These are phyloP conservation scores for Monopterus albus DNA, from an alignment of 2,113 vertebrate species.

Conservation along the genomic window DNA sequence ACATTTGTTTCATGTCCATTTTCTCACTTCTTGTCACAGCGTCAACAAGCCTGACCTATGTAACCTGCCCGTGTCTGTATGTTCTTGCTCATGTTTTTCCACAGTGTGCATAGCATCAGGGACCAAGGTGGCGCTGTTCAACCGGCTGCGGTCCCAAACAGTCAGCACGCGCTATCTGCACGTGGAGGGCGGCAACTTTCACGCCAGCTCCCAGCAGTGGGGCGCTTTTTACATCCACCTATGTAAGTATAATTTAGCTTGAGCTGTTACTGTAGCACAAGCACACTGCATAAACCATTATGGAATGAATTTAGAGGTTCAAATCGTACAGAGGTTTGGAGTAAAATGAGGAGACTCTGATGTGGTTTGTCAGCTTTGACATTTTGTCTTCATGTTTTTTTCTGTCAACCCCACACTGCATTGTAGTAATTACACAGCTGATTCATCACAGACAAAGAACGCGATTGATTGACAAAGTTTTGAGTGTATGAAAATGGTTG, in stretches of 20 bases:
- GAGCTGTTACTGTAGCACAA: neutral
- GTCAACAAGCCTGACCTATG: conserved; percentile 2
- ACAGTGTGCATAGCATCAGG: conserved; percentile 99
- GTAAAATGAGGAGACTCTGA: neutral
- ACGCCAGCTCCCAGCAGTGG: conserved; percentile 99
- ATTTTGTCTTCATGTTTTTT: neutral
- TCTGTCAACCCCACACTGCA: neutral
- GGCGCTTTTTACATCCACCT: conserved; percentile 99
- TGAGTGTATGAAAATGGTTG: neutral
- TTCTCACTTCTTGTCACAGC: neutral
- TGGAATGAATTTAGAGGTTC: neutral
- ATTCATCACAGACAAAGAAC: neutral
- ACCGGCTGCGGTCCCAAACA: conserved; percentile 97
- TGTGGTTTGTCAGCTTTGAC: conserved; percentile 16
- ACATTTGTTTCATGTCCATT: neutral
- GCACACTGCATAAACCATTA: no score
- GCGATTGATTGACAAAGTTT: conserved; percentile 3
- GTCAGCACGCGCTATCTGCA: conserved; percentile 99
- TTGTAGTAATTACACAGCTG: conserved; percentile 6
- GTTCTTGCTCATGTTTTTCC: conserved; percentile 15
- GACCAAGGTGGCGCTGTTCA: conserved; percentile 99
- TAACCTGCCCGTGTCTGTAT: conserved; percentile 4
- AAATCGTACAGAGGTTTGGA: neutral
- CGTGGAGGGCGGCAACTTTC: conserved; percentile 98
- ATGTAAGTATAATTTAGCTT: conserved; percentile 82